A percentile compares a stretch with the other conserved stretches of the same genome.
These are phyloP conservation scores for Strix uralensis DNA, from an alignment of 2,113 vertebrate species.

Conservation along the genomic window DNA sequence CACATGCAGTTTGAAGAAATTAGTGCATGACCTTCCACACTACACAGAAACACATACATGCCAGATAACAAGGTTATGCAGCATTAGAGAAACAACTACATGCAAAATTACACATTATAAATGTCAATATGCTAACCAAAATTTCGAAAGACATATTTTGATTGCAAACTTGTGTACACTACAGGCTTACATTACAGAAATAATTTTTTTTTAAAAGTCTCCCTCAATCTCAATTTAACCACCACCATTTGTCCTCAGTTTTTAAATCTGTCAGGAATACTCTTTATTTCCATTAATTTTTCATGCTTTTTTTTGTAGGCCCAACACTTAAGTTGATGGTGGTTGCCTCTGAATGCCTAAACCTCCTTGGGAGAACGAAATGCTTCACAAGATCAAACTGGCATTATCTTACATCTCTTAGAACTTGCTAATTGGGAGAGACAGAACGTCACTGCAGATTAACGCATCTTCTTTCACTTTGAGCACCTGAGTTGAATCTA, in stretches of 20 bases:
- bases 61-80: background rate
- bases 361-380: background rate
- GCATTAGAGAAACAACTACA: background rate
- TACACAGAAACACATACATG: background rate
- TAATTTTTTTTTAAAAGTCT: background rate
- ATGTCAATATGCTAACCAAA: background rate
- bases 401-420: background rate
- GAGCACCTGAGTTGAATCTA: conserved; percentile 59
- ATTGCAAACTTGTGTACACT: background rate
- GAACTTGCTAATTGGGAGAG: conserved; percentile 45
- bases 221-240: background rate
- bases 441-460: conserved; percentile 49
- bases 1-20: background rate
- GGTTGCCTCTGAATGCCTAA: background rate
- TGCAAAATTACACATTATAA: background rate
- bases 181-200: background rate
- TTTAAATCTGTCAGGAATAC: background rate
- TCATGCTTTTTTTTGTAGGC: background rate
- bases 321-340: background rate
- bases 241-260: background rate
- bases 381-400: background rate
- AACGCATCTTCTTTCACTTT: conserved; percentile 38
- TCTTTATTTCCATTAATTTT: background rate
- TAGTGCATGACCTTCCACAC: background rate
- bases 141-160: background rate